Base-by-base conservation (phyloP, 1,140 invertebrate species). In the Calephelis virginiensis region DNA sequence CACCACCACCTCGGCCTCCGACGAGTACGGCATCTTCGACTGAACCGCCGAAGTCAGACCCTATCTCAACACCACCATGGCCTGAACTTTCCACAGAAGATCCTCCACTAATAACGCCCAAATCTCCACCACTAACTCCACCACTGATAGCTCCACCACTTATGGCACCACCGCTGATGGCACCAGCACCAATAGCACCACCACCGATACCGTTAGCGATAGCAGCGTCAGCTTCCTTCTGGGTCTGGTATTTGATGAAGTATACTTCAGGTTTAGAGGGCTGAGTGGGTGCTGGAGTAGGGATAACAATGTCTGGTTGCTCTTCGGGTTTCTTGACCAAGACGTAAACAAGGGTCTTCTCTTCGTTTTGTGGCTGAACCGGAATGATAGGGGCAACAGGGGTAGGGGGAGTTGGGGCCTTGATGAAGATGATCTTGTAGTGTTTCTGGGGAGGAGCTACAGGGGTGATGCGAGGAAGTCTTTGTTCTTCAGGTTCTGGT, bases 361-460 rank as follows among this genome's bases (percentile, higher is more conserved):
- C 95, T 90, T 96, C 95, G 85, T 96, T 95, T 85, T 96, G 95
- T 66, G 94, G 93, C 73, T 95, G 94, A 46, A 95, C 89, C 13
- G 95, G 95, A 65, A 96, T 95, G 61, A 95, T 93, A 59, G 95
- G 95, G 6, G 95, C 95, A 64, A 94, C 94, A 49, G 95, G 95
- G 64, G 95, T 94, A 40, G 95, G 95, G 59, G 95, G 93, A 61
- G 95, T 94, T 66, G 96, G 96, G 46, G 96, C 96, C 92, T 97
- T 97, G 86, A 97, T 97, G 93, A 97, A 97, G 86, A 97, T 96
- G 78, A 96, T 97, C 82, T 97, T 96, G 93, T 97, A 97, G 83
- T 97, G 96, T 75, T 97, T 97, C 83, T 96, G 95, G 40, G 95
- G 90, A 63, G 94, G 93, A 50, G 93, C 93, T 1, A 93, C 90